Evolutionary conservation across 2,797 vertebrate genomes (phyloP).

Genomic region (Fringilla coelebs): DNA sequence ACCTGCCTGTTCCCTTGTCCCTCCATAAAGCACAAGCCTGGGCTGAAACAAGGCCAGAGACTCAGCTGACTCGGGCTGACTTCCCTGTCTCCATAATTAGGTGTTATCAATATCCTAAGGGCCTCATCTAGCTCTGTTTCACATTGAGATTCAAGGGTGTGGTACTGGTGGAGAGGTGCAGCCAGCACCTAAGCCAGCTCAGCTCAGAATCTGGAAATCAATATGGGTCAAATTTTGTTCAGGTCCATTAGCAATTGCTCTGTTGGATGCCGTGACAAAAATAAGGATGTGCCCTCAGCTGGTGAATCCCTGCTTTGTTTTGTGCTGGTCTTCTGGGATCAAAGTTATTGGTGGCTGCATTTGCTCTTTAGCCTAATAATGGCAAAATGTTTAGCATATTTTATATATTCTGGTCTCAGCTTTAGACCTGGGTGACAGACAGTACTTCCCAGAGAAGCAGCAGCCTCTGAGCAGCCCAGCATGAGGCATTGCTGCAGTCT

Average conservation of each 20-base stretch:
- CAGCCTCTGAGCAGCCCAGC: neutral
- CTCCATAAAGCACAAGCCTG: neutral
- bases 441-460: neutral
- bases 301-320: neutral
- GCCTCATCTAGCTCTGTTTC: neutral
- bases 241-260: neutral
- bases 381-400: neutral
- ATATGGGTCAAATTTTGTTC: neutral
- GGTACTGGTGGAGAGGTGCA: neutral
- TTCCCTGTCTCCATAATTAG: neutral
- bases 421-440: neutral
- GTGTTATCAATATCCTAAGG: neutral
- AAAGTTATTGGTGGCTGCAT: neutral
- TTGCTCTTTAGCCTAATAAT: neutral
- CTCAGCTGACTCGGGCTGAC: neutral
- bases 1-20: neutral
- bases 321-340: neutral
- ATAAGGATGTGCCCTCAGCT: neutral
- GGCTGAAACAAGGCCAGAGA: neutral
- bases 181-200: neutral
- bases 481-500: fast-evolving
- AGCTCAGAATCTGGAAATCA: neutral
- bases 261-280: neutral
- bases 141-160: neutral
- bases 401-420: neutral